Evolutionary conservation across 2,113 vertebrate genomes (phyloP), one percentile per base, ranked within the genome.

Genomic region (Myanophis thanlyinensis): DNA sequence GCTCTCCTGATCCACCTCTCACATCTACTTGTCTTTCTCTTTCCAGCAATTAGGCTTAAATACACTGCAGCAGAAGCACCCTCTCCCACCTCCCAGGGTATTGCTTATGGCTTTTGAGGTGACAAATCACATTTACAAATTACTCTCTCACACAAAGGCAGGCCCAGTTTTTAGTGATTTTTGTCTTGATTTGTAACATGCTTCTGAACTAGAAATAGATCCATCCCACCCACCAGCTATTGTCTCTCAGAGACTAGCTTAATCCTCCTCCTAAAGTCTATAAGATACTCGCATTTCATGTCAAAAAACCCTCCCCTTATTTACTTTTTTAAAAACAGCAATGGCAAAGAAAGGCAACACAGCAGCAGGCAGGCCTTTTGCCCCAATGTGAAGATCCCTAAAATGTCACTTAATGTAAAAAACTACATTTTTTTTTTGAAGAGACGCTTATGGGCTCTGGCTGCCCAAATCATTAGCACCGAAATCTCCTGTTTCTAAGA

Each of bases 91-190:
- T 51, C n/a, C 44, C 27, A 51, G 89, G 96, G 56, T 54, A 22
- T 85, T 67, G 9, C 35, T 80, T 87, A 25, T 46, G 56, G 97
- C 96, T 98, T 97, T 97, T 97, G 96, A 97, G 97, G 96, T 97
- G 96, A 98, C 96, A 97, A 97, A 97, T 97, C 96, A 95, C 97
- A 97, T 97, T 98, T 97, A 97, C 96, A 96, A 97, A 97, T 97
- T 27, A 84, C 25, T 67, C 95, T 97, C 95, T 97, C 96, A 97
- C 95, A 96, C 96, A 96, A 96, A 97, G 96, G 94, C 96, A 96
- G 95, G 91, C 94, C 49, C 95, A 96, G 96, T 96, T 96, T 88
- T 97, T 96, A 96, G 95, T 94, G 94, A 94, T 91, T 93, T 95
- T 94, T 93, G 91, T 95, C 95, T 96, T 96, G 95, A 96, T 96